phyloP scores from a whole-genome alignment of 2,113 vertebrate species.

The Calidris pugnax region DNA sequence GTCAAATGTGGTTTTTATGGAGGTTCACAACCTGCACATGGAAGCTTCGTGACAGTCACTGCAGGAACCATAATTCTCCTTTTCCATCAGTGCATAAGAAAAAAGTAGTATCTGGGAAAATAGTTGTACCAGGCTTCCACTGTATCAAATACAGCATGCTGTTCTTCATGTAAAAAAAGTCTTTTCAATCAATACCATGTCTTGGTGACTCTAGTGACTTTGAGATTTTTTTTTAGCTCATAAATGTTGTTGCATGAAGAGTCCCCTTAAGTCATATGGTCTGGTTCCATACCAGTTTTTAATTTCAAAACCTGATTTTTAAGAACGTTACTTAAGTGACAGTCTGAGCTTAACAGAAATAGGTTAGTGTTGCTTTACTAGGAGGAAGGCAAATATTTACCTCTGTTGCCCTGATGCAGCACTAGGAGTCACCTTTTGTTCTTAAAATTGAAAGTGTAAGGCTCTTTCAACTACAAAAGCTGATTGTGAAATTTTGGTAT shows the following conservation, averaged over 20 bases:
- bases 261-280: neutral
- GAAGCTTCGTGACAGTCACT: accelerated
- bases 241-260: neutral
- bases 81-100: neutral
- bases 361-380: accelerated
- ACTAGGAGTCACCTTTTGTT: neutral
- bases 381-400: neutral
- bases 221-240: neutral
- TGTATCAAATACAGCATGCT: neutral
- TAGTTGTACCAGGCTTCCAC: neutral
- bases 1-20: neutral
- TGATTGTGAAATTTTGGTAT: neutral
- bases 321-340: neutral
- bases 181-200: neutral
- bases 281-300: neutral
- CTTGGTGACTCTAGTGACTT: neutral
- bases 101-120: neutral
- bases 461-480: neutral
- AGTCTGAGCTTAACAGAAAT: neutral
- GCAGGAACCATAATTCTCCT: neutral
- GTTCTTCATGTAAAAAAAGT: neutral
- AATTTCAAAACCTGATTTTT: neutral
- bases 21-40: accelerated
- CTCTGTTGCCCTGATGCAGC: neutral
- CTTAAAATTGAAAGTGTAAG: neutral